Base-by-base conservation (phyloP, 2,797 vertebrate genomes). In the Tadarida brasiliensis region DNA sequence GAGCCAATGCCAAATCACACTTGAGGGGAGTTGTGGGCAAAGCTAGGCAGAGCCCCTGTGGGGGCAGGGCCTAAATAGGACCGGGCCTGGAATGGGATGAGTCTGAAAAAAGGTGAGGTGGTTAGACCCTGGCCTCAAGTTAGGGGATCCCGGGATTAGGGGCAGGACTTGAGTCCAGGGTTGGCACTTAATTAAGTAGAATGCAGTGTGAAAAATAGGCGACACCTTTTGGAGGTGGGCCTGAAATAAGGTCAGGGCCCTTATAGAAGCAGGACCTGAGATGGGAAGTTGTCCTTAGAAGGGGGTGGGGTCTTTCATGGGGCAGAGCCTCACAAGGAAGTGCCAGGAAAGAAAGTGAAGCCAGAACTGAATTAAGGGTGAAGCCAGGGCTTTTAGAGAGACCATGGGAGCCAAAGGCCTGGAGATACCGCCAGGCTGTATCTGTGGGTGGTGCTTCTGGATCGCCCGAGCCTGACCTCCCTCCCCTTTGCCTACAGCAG, bases 401-500 rank as follows among this genome's bases (percentile, higher is more conserved):
- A 67, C 33, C 14, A 17, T 39, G 63, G 49, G 16, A 6, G 11
- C 24, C 11, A 26, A 35, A 6, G 24, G 59, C 77, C 39, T 33
- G 22, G 49, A 30, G 33, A 54, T 65, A 30, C 39, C 3, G 5
- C 59, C 33, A 1, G 5, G 47, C 30, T 8, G n/a, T n/a, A n/a
- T n/a, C n/a, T n/a, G 2, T n/a, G 39, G 12, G 22, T 35, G 33
- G 11, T 44, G 54, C 61, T 57, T 65, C 49, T 2, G 0, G 14
- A 12, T 63, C 1, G 73, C 67, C 26, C 0, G n/a, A 94, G 49
- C 96, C 97, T 98, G 97, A 98, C 98, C 95, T 82, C 96, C 83
- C 94, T 82, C 93, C 96, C 97, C 98, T 98, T 98, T 98, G 98
- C 98, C 97, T 98, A 96, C 98, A 99, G 99, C 99, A 99, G 99